A percentile compares a stretch with the other conserved stretches of the same genome.
phyloP scores from a whole-genome alignment of 2,113 vertebrate species.

The Zingel zingel region DNA sequence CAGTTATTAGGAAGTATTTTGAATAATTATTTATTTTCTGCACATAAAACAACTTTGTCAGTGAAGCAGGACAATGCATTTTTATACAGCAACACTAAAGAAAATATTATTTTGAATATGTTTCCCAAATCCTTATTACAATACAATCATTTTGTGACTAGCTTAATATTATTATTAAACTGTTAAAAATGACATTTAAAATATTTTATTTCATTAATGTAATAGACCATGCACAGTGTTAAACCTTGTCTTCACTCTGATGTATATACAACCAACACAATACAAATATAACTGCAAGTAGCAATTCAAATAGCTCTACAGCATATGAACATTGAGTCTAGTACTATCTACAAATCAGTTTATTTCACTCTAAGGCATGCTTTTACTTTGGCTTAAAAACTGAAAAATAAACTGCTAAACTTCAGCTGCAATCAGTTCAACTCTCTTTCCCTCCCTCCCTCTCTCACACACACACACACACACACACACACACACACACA shows the following conservation, averaged over 20 bases:
- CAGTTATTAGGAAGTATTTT: neutral
- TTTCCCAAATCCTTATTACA: neutral
- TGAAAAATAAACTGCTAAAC: neutral
- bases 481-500: neutral
- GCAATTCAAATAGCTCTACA: neutral
- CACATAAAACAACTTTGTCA: neutral
- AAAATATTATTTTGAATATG: neutral
- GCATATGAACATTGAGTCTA: neutral
- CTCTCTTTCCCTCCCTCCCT: neutral
- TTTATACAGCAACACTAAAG: neutral
- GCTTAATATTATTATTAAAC: neutral
- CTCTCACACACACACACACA: neutral
- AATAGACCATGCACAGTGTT: neutral
- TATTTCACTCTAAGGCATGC: neutral
- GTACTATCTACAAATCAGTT: neutral
- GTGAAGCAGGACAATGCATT: neutral
- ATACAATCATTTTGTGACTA: too few relatives aligned
- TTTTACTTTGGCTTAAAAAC: neutral
- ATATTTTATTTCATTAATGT: neutral
- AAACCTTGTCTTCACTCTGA: neutral
- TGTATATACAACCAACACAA: neutral
- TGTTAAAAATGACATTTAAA: neutral
- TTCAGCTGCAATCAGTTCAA: neutral
- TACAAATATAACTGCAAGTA: neutral
- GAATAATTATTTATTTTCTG: neutral